Percentiles rank a stretch among this genome's conserved stretches.
Evolutionary conservation across 2,888 invertebrate genomes (phyloP).

Genomic region (Stomorhina lunata): DNA sequence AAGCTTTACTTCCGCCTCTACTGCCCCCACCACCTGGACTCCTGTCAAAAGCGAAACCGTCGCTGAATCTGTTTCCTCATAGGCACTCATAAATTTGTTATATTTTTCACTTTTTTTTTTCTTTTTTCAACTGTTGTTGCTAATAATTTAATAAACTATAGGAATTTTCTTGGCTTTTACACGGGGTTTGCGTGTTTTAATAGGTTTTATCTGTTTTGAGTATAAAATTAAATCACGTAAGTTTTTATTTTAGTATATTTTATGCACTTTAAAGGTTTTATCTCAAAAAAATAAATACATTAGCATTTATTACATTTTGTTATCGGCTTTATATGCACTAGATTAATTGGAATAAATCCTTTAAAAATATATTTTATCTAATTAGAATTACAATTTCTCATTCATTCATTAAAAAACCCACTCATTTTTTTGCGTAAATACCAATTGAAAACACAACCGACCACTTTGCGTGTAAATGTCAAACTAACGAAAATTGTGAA

Average conservation of each 20-base stretch:
- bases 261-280: background rate
- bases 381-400: background rate
- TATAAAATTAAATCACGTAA: constrained; percentile 14
- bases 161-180: background rate
- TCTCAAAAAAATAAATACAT: background rate
- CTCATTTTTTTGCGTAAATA: background rate
- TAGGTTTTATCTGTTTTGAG: constrained; percentile 3
- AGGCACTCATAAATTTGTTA: constrained; percentile 62
- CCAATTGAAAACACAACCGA: constrained; percentile 43
- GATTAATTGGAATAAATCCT: background rate
- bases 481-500: constrained; percentile 62
- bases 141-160: constrained; percentile 47
- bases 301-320: background rate
- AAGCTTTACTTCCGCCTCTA: constrained; percentile 54
- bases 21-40: constrained; percentile 63
- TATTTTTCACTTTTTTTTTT: background rate
- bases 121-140: constrained; percentile 12
- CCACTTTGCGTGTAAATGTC: constrained; percentile 63
- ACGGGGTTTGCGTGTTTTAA: background rate
- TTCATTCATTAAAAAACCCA: constrained; percentile 17
- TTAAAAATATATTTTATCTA: background rate
- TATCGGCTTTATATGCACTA: background rate
- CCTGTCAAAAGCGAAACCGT: constrained; percentile 72
- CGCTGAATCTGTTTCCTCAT: constrained; percentile 67
- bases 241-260: background rate